phyloP scores from a whole-genome alignment of 1,140 invertebrate genomes.

The Vanessa atalanta region DNA sequence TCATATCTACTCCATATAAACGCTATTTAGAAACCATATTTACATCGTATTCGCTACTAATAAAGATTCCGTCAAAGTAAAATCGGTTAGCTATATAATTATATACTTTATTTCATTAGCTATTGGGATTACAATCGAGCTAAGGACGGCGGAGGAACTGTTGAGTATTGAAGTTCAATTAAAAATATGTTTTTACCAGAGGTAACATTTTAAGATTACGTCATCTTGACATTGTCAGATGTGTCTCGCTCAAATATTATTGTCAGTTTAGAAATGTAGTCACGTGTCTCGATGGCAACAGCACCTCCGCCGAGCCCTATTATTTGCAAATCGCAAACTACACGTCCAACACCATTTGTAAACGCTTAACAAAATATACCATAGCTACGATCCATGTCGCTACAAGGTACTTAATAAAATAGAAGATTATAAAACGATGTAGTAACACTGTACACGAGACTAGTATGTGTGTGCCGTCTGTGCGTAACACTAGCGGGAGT shows the following conservation, averaged over 20 bases:
- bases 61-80: conserved; percentile 64
- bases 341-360: conserved; percentile 45
- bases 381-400: conserved; percentile 52
- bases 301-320: background rate
- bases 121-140: conserved; percentile 39
- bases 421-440: conserved; percentile 68
- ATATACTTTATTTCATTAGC: conserved; percentile 54
- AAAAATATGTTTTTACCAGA: background rate
- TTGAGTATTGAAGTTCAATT: background rate
- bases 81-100: conserved; percentile 71
- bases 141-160: conserved; percentile 23
- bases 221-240: conserved; percentile 6
- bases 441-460: conserved; percentile 73
- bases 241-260: conserved; percentile 4
- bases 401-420: conserved; percentile 57
- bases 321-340: conserved; percentile 15
- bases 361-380: conserved; percentile 75
- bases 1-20: conserved; percentile 63
- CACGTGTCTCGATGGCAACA: background rate
- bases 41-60: conserved; percentile 71
- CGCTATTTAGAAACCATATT: conserved; percentile 72
- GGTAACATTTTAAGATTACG: background rate
- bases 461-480: conserved; percentile 56
- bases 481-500: background rate
- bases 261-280: conserved; percentile 1